phyloP scores from a whole-genome alignment of 2,113 vertebrate genomes.

The Tragelaphus buxtoni region DNA sequence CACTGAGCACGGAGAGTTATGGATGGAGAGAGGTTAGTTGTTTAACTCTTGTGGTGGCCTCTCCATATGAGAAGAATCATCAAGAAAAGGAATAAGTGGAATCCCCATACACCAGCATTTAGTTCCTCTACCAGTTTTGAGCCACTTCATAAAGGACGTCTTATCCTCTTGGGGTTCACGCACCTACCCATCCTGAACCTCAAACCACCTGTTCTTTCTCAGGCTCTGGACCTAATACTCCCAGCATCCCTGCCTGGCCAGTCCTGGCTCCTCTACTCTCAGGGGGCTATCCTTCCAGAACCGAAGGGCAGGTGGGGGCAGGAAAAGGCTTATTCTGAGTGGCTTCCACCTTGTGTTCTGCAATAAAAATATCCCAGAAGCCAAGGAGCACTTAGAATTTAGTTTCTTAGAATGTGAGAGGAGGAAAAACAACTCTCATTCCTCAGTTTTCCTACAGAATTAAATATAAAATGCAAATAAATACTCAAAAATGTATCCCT shows the following conservation, averaged over 20 bases:
- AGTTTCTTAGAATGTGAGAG: neutral
- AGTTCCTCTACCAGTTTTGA: neutral
- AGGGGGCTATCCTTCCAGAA: neutral
- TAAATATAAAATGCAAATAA: neutral
- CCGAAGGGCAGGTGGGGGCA: neutral
- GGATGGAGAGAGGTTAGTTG: neutral
- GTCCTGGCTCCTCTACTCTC: neutral
- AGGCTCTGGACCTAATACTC: neutral
- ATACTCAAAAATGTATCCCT: neutral
- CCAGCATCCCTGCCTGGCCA: neutral
- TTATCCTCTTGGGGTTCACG: neutral
- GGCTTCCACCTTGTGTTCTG: neutral
- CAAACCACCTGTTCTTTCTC: neutral
- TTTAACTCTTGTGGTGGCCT: neutral
- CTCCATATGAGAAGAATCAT: neutral
- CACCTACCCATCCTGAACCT: neutral
- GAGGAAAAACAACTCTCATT: neutral
- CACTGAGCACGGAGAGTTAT: neutral
- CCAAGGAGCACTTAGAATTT: neutral
- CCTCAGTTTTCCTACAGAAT: neutral
- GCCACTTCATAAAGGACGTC: neutral
- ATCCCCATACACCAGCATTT: neutral
- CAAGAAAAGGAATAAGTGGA: neutral
- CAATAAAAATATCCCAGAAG: neutral
- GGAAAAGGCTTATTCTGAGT: neutral